Conservation (phyloP, 2,797 vertebrate genomes). For the Peromyscus aztecus region DNA sequence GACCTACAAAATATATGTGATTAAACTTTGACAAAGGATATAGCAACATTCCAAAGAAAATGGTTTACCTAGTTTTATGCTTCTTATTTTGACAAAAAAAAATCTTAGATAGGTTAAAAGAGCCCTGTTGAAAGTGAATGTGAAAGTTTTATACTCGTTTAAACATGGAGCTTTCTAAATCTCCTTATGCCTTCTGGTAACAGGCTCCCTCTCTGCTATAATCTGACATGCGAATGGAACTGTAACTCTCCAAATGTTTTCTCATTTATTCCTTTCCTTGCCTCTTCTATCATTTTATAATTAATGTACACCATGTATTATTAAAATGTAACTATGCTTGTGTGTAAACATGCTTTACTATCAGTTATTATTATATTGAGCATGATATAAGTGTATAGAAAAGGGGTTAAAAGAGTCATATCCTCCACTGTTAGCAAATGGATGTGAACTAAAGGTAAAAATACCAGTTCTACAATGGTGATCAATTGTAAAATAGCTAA, state of each 20-base stretch:
- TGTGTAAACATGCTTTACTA: neutral
- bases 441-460: neutral
- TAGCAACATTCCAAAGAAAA: neutral
- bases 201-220: neutral
- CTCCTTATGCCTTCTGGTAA: neutral
- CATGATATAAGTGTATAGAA: neutral
- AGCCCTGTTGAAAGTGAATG: neutral
- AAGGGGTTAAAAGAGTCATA: neutral
- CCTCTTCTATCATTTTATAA: neutral
- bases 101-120: neutral
- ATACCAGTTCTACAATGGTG: neutral
- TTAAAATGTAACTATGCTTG: conserved; percentile 9
- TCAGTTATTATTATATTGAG: neutral
- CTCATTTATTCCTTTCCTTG: neutral
- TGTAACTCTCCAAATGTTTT: neutral
- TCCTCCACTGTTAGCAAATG: neutral
- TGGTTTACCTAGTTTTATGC: neutral
- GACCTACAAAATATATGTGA: neutral
- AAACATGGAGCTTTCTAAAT: neutral
- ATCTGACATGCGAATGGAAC: neutral
- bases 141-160: neutral
- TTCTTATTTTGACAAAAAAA: neutral
- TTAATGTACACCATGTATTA: neutral
- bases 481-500: neutral
- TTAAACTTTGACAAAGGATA: neutral